Evolutionary conservation across 2,888 invertebrate genomes (phyloP).

Genomic region (Oscheius myriophilus): DNA sequence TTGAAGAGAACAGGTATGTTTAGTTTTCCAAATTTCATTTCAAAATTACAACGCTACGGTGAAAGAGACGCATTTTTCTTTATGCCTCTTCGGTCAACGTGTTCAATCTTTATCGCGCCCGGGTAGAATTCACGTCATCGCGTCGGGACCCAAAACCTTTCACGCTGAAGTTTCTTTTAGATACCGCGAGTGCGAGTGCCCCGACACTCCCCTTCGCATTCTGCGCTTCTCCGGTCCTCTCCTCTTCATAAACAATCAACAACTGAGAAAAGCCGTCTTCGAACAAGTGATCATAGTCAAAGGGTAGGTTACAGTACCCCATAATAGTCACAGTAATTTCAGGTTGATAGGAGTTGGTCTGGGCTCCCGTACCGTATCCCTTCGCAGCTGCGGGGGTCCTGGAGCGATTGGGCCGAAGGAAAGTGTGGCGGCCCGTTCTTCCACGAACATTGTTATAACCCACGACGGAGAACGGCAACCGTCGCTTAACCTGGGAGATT

Average conservation of each 20-base stretch:
- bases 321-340: neutral
- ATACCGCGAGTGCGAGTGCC: constrained; percentile 46
- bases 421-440: constrained; percentile 38
- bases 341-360: constrained; percentile 55
- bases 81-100: no score
- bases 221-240: constrained; percentile 43
- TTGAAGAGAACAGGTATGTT: constrained; percentile 35
- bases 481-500: constrained; percentile 4
- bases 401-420: constrained; percentile 37
- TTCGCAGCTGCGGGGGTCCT: constrained; percentile 37
- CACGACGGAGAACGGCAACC: constrained; percentile 42
- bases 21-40: no score
- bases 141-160: no score
- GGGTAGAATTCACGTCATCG: no score
- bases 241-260: constrained; percentile 43
- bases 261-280: constrained; percentile 37
- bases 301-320: constrained; percentile 30
- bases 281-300: constrained; percentile 49
- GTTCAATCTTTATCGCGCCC: no score
- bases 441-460: constrained; percentile 49
- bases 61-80: no score
- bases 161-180: no score
- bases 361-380: constrained; percentile 50
- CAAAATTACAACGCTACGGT: neutral
- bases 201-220: constrained; percentile 49